Evolutionary conservation across 2,113 vertebrate genomes (phyloP), one percentile per base, ranked within the genome.

Genomic region (Apaloderma vittatum): DNA sequence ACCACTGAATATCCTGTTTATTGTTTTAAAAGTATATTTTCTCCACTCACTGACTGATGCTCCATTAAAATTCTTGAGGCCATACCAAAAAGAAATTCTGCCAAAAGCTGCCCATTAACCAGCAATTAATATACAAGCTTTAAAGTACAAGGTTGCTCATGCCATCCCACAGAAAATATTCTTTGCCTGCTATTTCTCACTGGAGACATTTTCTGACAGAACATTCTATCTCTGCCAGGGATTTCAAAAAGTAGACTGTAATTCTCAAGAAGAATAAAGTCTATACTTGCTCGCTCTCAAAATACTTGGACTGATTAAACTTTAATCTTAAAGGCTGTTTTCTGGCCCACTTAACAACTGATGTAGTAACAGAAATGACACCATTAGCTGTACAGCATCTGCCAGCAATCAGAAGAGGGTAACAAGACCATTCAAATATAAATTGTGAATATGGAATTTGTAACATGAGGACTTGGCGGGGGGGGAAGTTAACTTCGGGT

Each of bases 121-220:
- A 93, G 76, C 87, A 96, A 95, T 94, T 95, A 95, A 97, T 91
- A 93, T 46, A 91, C 43, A 29, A 81, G 90, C 80, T 89, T 86
- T 93, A 70, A 92, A 89, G 86, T 12, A 88, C 86, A 70, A 86
- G 76, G 95, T 58, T 94, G 93, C 90, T 97, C 63, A 49, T 93
- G 81, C 86, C 90, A 88, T 91, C 84, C 93, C 92, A 89, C 92
- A 94, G 90, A 94, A 94, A 87, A 90, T 87, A 95, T 93, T 89
- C 94, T 73, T 87, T 84, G 85, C 71, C 51, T 91, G 71, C 51
- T 57, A 40, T 84, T 91, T 86, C 86, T 95, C 91, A 81, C 80
- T 62, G 57, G 86, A 88, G 84, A 66, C 68, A 46, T 94, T 95
- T 94, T 73, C 81, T 94, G 90, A 90, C 80, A 90, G 77, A 95